Percentiles rank a stretch among this genome's conserved stretches.
phyloP scores from a whole-genome alignment of 2,888 invertebrate species.

The Drosophila aldrichi region DNA sequence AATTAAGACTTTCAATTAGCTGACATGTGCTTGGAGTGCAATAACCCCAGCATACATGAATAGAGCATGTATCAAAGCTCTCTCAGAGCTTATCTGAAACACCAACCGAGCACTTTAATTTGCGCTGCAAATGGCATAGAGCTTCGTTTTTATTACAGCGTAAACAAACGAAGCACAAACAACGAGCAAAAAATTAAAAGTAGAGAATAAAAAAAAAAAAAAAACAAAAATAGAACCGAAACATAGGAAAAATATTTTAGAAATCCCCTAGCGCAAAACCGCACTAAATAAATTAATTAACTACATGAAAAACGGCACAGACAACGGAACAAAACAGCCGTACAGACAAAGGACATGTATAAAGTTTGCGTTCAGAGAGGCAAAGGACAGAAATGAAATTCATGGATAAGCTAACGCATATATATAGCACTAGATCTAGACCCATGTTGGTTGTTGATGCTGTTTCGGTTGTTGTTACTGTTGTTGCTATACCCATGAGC shows the following conservation, averaged over 20 bases:
- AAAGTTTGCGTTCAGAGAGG: slow-evolving; percentile 27
- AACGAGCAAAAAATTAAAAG: slow-evolving; percentile 31
- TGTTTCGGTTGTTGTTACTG: neutral
- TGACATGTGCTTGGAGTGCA: slow-evolving; percentile 27
- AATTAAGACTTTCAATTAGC: slow-evolving; percentile 28
- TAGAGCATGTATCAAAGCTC: slow-evolving; percentile 7
- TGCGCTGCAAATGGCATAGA: slow-evolving; percentile 36
- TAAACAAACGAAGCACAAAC: slow-evolving; percentile 29
- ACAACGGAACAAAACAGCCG: slow-evolving; percentile 41
- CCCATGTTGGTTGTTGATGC: neutral
- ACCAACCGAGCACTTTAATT: slow-evolving; percentile 44
- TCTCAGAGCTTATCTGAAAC: slow-evolving; percentile 24
- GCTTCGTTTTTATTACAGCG: slow-evolving; percentile 34
- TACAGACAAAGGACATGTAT: slow-evolving; percentile 47
- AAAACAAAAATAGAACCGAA: slow-evolving; percentile 28
- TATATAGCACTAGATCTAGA: slow-evolving; percentile 44
- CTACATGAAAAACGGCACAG: slow-evolving; percentile 72
- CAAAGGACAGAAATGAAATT: slow-evolving; percentile 24
- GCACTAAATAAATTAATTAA: slow-evolving; percentile 83
- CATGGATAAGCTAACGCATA: slow-evolving; percentile 46
- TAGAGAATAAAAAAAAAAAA: slow-evolving; percentile 20
- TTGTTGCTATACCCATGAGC: slow-evolving; percentile 17
- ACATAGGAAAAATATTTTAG: slow-evolving; percentile 61
- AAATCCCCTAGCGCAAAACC: slow-evolving; percentile 77
- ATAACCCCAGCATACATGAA: slow-evolving; percentile 9